Base-by-base conservation (phyloP, 2,797 vertebrate species). In the Callimico goeldii region DNA sequence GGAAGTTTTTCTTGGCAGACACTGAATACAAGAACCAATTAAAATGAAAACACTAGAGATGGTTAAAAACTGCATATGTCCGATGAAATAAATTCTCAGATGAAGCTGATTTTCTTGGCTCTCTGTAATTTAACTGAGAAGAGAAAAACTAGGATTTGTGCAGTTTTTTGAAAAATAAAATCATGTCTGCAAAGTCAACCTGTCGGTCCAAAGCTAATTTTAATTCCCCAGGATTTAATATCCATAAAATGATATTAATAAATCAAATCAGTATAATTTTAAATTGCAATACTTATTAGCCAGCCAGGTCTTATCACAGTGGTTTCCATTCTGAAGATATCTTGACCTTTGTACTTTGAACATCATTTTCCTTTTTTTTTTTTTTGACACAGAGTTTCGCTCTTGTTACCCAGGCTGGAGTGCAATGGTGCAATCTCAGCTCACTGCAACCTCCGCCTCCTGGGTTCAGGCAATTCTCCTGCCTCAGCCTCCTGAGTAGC, bases 11-110 rank as follows among this genome's bases (percentile, higher is more conserved):
- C 28, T 77, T 82, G 46, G 36, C 52, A 80, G 70, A 12, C 7
- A 24, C 46, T 7, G 1, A 30, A 7, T 6, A 39, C 43, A 85
- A 75, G 57, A 80, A 8, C 48, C 73, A 50, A 1, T 0, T 30
- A 30, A 61, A 39, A 58, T 7, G 2, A 11, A 13, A 33, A 5
- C 36, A 1, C 12, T 1, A 9, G 12, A 70, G 79, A 22, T 1
- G 1, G 50, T 7, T 48, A 2, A 4, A 26, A 43, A 12, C 4
- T 13, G 7, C 50, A 2, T 12, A 1, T 1, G 28, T 17, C 39
- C 14, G 5, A 4, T 1, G 26, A 4, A 57, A 46, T 10, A 58
- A 10, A 30, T 3, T 0, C 2, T 20, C 39, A 3, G 4, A 58
- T 11, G 10, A 52, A 58, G 12, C 2, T 9, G 36, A 8, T 55